Evolutionary conservation across 92 coral and sea anemone species (phyloP), one percentile per base, ranked within the genome.

Genomic region (Bergia sp.): DNA sequence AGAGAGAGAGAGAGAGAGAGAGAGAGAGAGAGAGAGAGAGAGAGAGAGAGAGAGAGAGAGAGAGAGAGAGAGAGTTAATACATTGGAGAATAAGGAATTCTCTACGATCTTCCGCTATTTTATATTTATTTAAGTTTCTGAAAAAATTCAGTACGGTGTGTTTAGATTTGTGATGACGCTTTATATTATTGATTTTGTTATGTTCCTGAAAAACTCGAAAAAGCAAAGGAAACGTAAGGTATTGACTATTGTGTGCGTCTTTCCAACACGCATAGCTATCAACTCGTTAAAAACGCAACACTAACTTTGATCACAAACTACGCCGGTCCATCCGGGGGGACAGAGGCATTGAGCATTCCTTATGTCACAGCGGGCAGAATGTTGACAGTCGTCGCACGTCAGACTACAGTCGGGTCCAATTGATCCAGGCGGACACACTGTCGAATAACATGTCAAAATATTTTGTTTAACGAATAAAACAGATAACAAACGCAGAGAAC

Each of bases 331-430:
- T 2, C 98, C 98, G 2, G 96, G 90, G n/a, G 96, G 92, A 79
- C 98, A 96, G 29, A 90, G 88, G 44, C 98, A 96, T 29, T 89
- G 86, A 7, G 92, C 98, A 64, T 91, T 92, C 49, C 94, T 85
- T 78, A 94, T 91, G 42, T 96, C 98, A 91, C 98, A 96, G 12
- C 92, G 87, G 12, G 98, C 96, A 4, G 94, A 96, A 82, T 96
- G 89, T 40, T 89, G 90, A 81, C 98, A 96, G 89, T 89, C 93
- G 64, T 92, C 95, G 64, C 98, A 96, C 18, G 94, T 96, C 71
- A 92, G 61, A 23, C 84, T 86, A 80, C 98, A 96, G 18, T 91
- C 93, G 47, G 98, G 98, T 44, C 98, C 98, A 74, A 96, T 92
- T 40, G 57, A 93, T 12, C 96, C 96, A 0, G 90, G 94, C 20